Evolutionary conservation across 2,797 vertebrate species (phyloP).

Genomic region (Silurus lanzhouensis): DNA sequence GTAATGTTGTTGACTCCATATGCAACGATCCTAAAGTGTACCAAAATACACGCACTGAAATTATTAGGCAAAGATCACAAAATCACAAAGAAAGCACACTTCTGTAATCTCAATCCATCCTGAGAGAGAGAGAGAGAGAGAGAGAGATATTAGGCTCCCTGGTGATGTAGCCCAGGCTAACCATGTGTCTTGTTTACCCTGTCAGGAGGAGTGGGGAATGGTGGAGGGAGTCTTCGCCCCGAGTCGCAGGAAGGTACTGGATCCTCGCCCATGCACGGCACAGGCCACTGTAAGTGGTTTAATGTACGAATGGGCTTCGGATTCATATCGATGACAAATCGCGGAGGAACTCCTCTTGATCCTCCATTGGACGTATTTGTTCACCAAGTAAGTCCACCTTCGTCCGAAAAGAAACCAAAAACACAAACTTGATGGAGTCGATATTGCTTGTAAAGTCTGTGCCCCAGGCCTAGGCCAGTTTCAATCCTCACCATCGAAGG

Average conservation of each 20-base stretch:
- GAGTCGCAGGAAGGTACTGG: slow-evolving; percentile 84
- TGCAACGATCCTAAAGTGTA: slow-evolving; percentile 9
- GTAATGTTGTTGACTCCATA: background rate
- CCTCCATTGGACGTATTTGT: slow-evolving; percentile 95
- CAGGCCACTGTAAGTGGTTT: slow-evolving; percentile 98
- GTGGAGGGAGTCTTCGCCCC: slow-evolving; percentile 84
- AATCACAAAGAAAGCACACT: background rate
- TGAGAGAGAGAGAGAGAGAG: too few species aligned
- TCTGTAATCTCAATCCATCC: background rate
- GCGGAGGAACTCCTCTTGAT: slow-evolving; percentile 88
- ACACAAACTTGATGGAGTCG: background rate
- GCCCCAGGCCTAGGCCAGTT: slow-evolving; percentile 2
- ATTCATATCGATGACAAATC: slow-evolving; percentile 96
- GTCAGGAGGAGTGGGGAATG: slow-evolving; percentile 91
- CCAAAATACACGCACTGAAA: background rate
- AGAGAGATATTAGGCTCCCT: background rate
- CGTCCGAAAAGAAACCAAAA: background rate
- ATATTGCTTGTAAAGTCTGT: background rate
- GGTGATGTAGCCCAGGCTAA: slow-evolving; percentile 26
- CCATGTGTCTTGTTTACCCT: slow-evolving; percentile 54
- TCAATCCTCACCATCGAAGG: background rate
- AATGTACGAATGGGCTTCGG: slow-evolving; percentile 98
- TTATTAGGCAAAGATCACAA: background rate
- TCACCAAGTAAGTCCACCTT: slow-evolving; percentile 90
- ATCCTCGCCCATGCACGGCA: slow-evolving; percentile 85